These are phyloP conservation scores for Branchinecta lindahli DNA, from an alignment of 1,140 invertebrate species.

Conservation along the genomic window DNA sequence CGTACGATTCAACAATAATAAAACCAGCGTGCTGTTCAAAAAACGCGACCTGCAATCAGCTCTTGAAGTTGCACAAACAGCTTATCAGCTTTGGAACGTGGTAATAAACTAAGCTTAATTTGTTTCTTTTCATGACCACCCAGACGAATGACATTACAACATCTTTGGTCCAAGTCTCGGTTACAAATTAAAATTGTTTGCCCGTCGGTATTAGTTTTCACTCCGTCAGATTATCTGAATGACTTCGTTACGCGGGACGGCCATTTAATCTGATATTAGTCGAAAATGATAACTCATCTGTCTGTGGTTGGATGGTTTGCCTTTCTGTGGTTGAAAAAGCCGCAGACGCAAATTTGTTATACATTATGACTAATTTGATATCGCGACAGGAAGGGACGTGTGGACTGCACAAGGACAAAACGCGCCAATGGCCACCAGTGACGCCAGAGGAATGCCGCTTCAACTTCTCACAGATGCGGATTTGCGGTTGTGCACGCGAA, in stretches of 20 bases:
- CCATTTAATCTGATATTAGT: neutral
- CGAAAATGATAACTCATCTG: conserved; percentile 6
- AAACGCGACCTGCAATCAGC: too few species aligned
- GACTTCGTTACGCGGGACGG: neutral
- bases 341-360: neutral
- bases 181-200: neutral
- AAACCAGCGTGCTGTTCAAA: too few species aligned
- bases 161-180: neutral
- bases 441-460: too few species aligned
- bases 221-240: conserved; percentile 3
- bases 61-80: too few species aligned
- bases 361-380: neutral
- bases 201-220: neutral
- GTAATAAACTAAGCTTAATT: neutral
- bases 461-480: too few species aligned
- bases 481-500: too few species aligned
- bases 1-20: too few species aligned
- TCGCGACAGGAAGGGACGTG: too few species aligned
- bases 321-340: neutral
- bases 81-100: neutral
- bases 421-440: too few species aligned
- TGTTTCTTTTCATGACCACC: neutral
- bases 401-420: too few species aligned
- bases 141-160: neutral
- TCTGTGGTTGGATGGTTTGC: neutral